Evolutionary conservation across 2,797 vertebrate genomes (phyloP).

Genomic region (Xyrichtys novacula): DNA sequence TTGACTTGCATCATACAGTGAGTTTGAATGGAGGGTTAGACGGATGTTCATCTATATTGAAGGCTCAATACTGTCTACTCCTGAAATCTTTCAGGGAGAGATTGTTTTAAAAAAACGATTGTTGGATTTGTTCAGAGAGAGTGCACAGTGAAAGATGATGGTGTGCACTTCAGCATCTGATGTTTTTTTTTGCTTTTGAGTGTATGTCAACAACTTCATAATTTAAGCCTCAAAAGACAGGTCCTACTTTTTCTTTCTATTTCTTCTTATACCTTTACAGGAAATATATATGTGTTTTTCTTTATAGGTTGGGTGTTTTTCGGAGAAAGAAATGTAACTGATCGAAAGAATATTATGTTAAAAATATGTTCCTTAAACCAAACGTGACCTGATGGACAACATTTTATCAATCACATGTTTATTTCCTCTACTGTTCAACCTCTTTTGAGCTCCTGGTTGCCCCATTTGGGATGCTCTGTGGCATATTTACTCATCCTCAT

Average conservation of each 20-base stretch:
- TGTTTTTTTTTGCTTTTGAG: slow-evolving; percentile 23
- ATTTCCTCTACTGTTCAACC: not conserved
- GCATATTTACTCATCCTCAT: slow-evolving; percentile 29
- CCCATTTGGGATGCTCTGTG: slow-evolving; percentile 11
- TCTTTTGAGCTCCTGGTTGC: not conserved
- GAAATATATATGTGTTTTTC: not conserved
- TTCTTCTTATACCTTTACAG: not conserved
- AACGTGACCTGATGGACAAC: not conserved
- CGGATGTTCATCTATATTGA: slow-evolving; percentile 63
- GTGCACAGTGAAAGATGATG: slow-evolving; percentile 1
- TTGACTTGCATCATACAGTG: slow-evolving; percentile 79
- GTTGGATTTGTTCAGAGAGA: slow-evolving; percentile 17
- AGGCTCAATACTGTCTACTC: slow-evolving; percentile 48
- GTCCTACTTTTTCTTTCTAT: not conserved
- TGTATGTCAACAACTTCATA: slow-evolving; percentile 4
- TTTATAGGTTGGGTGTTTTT: not conserved
- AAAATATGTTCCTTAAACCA: not conserved
- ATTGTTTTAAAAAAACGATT: slow-evolving; percentile 56
- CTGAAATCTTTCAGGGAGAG: slow-evolving; percentile 33
- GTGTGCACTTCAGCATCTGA: not conserved
- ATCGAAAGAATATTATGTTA: not conserved
- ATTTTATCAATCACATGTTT: not conserved
- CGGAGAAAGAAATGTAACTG: not conserved
- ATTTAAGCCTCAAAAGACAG: not conserved
- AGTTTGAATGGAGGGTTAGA: slow-evolving; percentile 59